Base-by-base conservation (phyloP, 1,140 invertebrate genomes). In the Oryctes rhinoceros region DNA sequence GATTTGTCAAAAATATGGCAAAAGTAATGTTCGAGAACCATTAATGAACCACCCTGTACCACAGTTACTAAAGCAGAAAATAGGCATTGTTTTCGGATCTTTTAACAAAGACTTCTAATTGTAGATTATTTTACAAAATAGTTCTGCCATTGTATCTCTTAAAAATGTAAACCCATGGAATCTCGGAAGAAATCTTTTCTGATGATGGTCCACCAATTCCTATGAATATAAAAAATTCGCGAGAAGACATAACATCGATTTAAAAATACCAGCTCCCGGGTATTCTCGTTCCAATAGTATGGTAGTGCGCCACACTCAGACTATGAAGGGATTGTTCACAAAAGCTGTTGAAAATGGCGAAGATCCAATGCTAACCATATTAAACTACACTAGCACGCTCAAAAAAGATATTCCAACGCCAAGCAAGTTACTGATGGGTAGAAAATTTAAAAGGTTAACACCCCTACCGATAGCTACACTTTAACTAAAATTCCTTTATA, bases 401-500 rank as follows among this genome's bases (percentile, higher is more conserved):
- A 71, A 71, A 24, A 35, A 71, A 7, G 35, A 71, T 71, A 24
- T 20, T 20, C 53, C 80, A 62, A 20, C 65, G 5, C 81, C 78
- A 74, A 18, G 37, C 37, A 7, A 78, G 20, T 15, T 81, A 47
- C 18, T 81, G 47, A 78, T 78, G 76, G 80, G 62, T 15, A 49
- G 80, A n/a, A 78, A 67, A 76, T 37, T 81, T 1, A 80, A 49
- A 59, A 80, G 0, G 84, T 15, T 59, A 96, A 90, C 76, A 98
- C 93, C 89, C 24, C 6, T 71, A 35, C 65, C 65, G 4, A 18
- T 18, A 67, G 62, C 24, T n/a, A 18, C 24, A 30, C 18, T 67
- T n/a, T 20, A 30, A 71, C 20, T 24, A 18, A 71, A 71, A 20
- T 71, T 18, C 98, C 96, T 90, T 94, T 94, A 62, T 15, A 62